A percentile compares a stretch with the other conserved stretches of the same genome.
phyloP scores from a whole-genome alignment of 2,113 vertebrate species.

The Phalacrocorax carbo region DNA sequence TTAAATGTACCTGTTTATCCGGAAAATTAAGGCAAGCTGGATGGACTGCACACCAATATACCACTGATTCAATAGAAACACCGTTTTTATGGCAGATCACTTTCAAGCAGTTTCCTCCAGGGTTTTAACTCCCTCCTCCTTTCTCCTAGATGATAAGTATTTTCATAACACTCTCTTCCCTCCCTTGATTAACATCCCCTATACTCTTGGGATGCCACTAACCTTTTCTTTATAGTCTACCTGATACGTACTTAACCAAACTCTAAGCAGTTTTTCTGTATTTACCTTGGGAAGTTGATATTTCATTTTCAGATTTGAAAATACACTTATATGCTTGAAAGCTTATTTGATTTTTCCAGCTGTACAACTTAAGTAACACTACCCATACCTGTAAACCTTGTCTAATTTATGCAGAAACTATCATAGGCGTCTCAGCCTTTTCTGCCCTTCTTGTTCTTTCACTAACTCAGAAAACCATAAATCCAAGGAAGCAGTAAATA shows the following conservation, averaged over 20 bases:
- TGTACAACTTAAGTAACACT: background rate
- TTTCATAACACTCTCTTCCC: background rate
- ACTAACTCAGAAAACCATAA: background rate
- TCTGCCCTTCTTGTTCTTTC: background rate
- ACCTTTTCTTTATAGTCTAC: background rate
- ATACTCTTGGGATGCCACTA: background rate
- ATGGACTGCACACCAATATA: background rate
- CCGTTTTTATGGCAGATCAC: background rate
- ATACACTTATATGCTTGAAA: background rate
- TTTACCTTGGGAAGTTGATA: background rate
- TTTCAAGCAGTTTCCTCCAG: background rate
- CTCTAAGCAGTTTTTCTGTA: background rate
- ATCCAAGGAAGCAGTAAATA: background rate
- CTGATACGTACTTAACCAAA: background rate
- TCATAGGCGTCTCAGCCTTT: background rate
- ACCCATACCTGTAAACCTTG: background rate
- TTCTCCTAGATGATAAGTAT: background rate
- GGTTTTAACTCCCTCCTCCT: background rate
- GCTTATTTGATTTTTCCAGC: background rate
- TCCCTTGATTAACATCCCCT: background rate
- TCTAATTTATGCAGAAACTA: background rate
- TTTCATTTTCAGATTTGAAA: background rate
- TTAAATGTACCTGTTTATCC: background rate
- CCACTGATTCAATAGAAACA: background rate
- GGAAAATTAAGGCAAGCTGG: constrained; percentile 1